A percentile compares a stretch with the other conserved stretches of the same genome.
These are phyloP conservation scores for Acheta domesticus DNA, from an alignment of 2,888 invertebrate genomes.

Conservation along the genomic window DNA sequence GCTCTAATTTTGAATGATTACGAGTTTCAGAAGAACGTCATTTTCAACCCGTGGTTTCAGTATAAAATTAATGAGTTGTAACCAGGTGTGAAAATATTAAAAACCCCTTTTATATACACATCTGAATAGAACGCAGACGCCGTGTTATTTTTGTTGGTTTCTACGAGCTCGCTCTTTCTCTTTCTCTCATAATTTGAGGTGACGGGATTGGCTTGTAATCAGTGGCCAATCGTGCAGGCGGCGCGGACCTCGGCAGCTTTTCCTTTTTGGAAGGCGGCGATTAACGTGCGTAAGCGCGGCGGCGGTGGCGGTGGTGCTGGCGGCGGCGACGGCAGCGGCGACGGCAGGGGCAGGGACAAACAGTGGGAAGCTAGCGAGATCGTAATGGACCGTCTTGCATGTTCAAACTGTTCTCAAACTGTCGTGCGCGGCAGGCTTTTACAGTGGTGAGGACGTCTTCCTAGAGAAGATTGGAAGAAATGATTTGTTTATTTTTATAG, in stretches of 20 bases:
- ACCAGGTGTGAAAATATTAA: constrained; percentile 9
- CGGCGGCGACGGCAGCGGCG: neutral
- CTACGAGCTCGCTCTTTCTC: neutral
- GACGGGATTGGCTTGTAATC: constrained; percentile 18
- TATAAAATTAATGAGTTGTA: constrained; percentile 18
- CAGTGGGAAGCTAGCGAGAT: no score
- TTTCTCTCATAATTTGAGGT: constrained; percentile 4
- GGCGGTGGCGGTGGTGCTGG: neutral
- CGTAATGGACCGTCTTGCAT: no score
- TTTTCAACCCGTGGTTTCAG: neutral
- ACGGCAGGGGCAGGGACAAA: neutral
- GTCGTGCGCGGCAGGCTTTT: no score
- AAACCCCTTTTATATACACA: neutral
- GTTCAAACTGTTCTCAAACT: no score
- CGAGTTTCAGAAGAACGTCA: constrained; percentile 18
- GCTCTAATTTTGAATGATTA: constrained; percentile 18
- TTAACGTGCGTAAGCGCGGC: neutral
- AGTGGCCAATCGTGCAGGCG: neutral
- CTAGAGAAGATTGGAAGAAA: no score
- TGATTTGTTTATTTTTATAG: no score
- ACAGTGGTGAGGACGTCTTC: no score
- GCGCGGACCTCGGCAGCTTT: neutral
- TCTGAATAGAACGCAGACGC: neutral
- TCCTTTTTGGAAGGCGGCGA: neutral
- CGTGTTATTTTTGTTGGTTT: neutral